Base-by-base conservation (phyloP, 1,140 invertebrate genomes). In the Hycleus phaleratus region DNA sequence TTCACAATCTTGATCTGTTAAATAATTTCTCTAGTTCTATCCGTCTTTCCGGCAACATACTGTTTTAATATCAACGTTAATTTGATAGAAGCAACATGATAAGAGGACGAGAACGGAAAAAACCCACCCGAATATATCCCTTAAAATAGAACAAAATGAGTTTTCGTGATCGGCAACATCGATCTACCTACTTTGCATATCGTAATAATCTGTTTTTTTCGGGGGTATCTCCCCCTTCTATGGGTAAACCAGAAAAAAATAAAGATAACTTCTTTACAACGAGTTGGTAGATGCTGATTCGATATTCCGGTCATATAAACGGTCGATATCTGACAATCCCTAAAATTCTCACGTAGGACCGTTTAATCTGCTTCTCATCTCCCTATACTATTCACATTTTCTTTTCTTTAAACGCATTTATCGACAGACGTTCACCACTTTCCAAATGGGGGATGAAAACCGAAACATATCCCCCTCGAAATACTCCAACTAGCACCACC, bases 271-370 rank as follows among this genome's bases (percentile, higher is more conserved):
- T 60, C 58, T 60, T 60, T 60, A 48, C 43, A 49, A 51, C 39
- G 32, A 32, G 32, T 32, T 2, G 32, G 7, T 1, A 32, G 32
- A 32, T 32, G 32, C 43, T 52, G 53, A 62, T 57, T 57, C 53
- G 39, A 49, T 45, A 62, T 62, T 62, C 60, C 44, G 39, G 43
- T 55, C 60, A 56, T 54, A 58, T 55, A 43, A 43, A 24, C 50
- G 32, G 32, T 51, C 51, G 49, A 58, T 62, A 62, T 62, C 58
- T 49, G 40, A 56, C 51, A 48, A 62, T 59, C 57, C 49, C 45
- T 47, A 61, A 62, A 62, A 62, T 59, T 62, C 60, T 62, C 60
- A 62, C 60, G 60, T 62, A 62, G 12, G 43, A 59, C 49, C 60
- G 52, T 62, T 62, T 62, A 62, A 62, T 62, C 60, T 59, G 56